Evolutionary conservation across 2,797 vertebrate species (phyloP), one percentile per base, ranked within the genome.

Genomic region (Rhinichthys osculus): DNA sequence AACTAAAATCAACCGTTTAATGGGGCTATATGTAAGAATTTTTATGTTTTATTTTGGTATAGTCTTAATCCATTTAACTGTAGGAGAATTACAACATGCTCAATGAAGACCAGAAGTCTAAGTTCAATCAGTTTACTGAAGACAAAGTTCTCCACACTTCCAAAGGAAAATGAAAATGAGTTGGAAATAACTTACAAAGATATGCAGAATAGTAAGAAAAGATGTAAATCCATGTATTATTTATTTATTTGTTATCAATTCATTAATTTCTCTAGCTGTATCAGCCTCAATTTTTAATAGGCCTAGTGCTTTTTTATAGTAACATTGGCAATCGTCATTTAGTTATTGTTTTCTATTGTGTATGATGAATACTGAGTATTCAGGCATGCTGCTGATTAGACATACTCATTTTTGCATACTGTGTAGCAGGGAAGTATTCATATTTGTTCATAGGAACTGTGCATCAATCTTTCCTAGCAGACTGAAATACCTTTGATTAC

Each of bases 401-500:
- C 19, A 11, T 19, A 13, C 47, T 4, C 7, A 30, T 17, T 73
- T 30, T 47, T 38, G 21, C 10, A 54, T 8, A 52, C 8, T 33
- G 44, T 74, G 47, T 54, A 11, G 47, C 47, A 74, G 30, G 19
- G 33, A 57, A 57, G 14, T 40, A 59, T 78, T 7, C 4, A 3
- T 42, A 42, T 78, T 59, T 78, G 21, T 59, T 59, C 23, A 3
- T 4, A 59, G 33, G 3, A 14, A 78, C 21, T 40, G 23, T 42
- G 54, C 14, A 62, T 78, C 23, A 23, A 62, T 78, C 14, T 8
- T 23, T 62, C 35, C 76, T 59, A 17, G 17, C 54, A 78, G 35
- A 78, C 76, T 40, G 4, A 78, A 78, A 59, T n/a, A 35, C 11
- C 76, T 59, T 42, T 42, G 38, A 78, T 42, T 27, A 66, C 59